Conservation (phyloP, 2,113 vertebrate species). For the Thamnophis sirtalis region DNA sequence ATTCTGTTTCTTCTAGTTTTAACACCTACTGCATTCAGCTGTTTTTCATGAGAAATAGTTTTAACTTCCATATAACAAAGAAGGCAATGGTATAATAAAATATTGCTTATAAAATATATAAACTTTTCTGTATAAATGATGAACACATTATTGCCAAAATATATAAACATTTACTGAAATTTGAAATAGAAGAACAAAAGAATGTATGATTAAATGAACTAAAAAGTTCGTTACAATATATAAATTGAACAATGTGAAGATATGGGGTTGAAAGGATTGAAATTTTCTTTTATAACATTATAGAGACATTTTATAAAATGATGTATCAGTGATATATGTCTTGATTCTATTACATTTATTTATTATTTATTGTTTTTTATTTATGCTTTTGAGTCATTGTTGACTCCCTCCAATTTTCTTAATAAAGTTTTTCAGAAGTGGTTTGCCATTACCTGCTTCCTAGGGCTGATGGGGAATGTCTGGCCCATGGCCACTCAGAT, state of each 20-base stretch:
- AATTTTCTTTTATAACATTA: background rate
- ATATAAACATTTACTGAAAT: background rate
- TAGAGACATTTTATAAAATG: background rate
- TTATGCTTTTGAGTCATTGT: background rate
- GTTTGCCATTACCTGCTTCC: background rate
- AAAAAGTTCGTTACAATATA: background rate
- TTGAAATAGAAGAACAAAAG: background rate
- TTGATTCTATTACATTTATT: background rate
- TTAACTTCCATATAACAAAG: background rate
- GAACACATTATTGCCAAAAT: background rate
- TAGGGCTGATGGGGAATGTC: background rate
- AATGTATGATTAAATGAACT: background rate
- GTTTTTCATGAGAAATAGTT: background rate
- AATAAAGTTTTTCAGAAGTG: background rate
- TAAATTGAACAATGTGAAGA: background rate
- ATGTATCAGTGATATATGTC: background rate
- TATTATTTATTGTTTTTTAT: background rate
- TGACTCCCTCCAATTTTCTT: background rate
- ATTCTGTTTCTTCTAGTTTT: background rate
- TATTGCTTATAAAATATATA: background rate
- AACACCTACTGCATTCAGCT: background rate
- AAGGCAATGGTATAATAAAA: background rate
- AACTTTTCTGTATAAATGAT: background rate
- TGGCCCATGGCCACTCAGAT: background rate
- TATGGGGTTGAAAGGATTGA: background rate